phyloP scores from a whole-genome alignment of 2,113 vertebrate species.

The Pollimyrus isidori region DNA sequence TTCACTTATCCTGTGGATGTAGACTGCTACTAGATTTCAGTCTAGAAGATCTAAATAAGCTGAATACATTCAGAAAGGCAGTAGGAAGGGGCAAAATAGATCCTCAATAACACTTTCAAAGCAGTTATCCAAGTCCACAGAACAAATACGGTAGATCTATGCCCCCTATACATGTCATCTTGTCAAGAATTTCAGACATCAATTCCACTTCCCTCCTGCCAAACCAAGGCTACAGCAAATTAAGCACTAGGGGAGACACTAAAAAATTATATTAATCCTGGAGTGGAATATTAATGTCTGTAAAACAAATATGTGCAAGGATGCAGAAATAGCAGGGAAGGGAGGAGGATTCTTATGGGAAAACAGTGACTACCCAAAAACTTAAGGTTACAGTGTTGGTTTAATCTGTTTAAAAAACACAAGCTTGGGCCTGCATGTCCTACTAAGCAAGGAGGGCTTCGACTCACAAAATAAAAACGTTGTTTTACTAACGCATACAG shows the following conservation, averaged over 20 bases:
- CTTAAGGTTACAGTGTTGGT: constrained; percentile 13
- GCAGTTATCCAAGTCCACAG: neutral
- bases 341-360: neutral
- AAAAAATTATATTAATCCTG: neutral
- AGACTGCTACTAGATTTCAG: neutral
- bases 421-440: constrained; percentile 17
- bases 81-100: neutral
- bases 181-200: neutral
- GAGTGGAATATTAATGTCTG: neutral
- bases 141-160: neutral
- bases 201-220: neutral
- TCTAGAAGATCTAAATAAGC: neutral
- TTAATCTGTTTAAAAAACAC: neutral
- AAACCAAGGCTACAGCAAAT: neutral
- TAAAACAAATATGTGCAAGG: neutral
- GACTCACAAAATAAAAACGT: neutral
- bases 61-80: neutral
- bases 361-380: neutral
- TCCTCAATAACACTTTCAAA: neutral
- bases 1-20: neutral
- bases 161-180: neutral
- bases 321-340: neutral
- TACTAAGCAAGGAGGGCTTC: constrained; percentile 16
- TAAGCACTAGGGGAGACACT: neutral
- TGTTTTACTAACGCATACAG: neutral